A percentile compares a stretch with the other conserved stretches of the same genome.
These are phyloP conservation scores for Pecten maximus DNA, from an alignment of 2,888 invertebrate genomes.

Conservation along the genomic window DNA sequence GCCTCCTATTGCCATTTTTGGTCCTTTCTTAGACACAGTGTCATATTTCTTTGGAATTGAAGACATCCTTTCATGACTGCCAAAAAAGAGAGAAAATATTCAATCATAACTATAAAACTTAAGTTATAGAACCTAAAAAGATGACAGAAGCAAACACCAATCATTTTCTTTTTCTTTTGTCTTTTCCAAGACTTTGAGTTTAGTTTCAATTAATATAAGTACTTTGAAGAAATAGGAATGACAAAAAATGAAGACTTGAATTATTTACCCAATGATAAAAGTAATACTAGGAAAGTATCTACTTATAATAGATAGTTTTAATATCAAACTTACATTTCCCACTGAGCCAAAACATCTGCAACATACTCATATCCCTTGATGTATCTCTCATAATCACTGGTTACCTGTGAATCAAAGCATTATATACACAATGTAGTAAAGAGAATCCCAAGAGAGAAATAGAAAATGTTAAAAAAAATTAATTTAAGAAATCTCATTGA, in stretches of 20 bases:
- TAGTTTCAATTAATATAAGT: too few relatives aligned
- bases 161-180: too few relatives aligned
- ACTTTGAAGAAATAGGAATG: too few relatives aligned
- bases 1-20: conserved; percentile 72
- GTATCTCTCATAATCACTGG: conserved; percentile 93
- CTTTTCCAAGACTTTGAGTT: too few relatives aligned
- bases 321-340: conserved; percentile 88
- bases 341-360: conserved; percentile 96
- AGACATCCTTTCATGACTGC: conserved; percentile 67
- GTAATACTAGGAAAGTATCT: too few relatives aligned
- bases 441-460: background rate
- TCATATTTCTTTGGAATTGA: conserved; percentile 73
- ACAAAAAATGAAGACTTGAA: too few relatives aligned
- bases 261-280: too few relatives aligned
- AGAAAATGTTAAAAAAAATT: background rate
- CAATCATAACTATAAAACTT: too few relatives aligned
- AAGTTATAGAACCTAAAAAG: too few relatives aligned
- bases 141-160: too few relatives aligned
- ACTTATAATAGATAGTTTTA: background rate
- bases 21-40: conserved; percentile 76
- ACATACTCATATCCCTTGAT: conserved; percentile 95
- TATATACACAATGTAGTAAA: background rate
- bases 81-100: conserved; percentile 39
- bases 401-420: conserved; percentile 85
- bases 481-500: background rate